A percentile compares a stretch with the other conserved stretches of the same genome.
phyloP scores from a whole-genome alignment of 2,113 vertebrate species.

The Nicator chloris region DNA sequence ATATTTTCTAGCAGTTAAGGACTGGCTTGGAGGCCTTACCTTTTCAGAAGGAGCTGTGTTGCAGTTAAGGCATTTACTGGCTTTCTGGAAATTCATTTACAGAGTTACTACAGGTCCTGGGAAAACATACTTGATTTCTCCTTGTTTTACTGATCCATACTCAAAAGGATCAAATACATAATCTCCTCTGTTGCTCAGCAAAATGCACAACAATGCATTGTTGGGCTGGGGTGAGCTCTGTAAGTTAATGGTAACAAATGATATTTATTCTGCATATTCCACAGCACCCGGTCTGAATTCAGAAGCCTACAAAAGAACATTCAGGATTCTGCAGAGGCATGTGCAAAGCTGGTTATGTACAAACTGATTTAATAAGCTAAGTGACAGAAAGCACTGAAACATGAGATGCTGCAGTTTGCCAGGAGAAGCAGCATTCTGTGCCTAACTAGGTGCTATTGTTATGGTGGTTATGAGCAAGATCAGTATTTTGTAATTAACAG shows the following conservation, averaged over 20 bases:
- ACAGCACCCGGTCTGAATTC: neutral
- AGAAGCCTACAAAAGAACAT: neutral
- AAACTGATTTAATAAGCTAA: neutral
- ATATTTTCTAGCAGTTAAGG: neutral
- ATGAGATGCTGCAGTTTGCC: neutral
- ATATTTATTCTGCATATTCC: neutral
- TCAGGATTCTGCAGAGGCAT: neutral
- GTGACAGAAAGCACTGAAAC: neutral
- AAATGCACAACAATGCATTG: neutral
- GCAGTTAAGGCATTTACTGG: neutral
- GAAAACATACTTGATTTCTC: neutral
- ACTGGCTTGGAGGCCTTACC: neutral
- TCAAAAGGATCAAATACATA: neutral
- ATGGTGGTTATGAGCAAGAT: neutral
- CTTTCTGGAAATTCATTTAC: neutral
- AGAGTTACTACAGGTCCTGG: neutral
- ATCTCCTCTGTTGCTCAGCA: neutral
- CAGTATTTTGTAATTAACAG: constrained; percentile 12
- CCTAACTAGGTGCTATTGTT: neutral
- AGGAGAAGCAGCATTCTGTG: neutral
- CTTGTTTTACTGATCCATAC: neutral
- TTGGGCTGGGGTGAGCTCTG: neutral
- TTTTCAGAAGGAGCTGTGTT: neutral
- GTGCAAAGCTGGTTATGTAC: neutral
- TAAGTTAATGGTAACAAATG: neutral